phyloP scores from a whole-genome alignment of 2,113 vertebrate genomes.

The Cygnus buccinator region DNA sequence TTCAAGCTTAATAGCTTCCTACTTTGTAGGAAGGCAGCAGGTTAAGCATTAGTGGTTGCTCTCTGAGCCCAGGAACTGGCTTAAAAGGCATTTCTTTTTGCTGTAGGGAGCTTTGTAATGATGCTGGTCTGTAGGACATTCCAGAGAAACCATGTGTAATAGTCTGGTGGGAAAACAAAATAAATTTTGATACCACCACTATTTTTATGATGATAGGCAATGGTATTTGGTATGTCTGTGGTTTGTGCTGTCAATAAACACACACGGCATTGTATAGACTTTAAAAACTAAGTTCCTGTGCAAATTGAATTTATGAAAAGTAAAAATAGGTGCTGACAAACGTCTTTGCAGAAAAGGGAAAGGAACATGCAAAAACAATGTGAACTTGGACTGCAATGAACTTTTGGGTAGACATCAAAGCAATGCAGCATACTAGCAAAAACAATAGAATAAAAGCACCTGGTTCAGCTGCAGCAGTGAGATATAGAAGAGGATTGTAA shows the following conservation, averaged over 20 bases:
- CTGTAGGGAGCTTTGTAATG: not conserved
- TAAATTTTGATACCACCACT: not conserved
- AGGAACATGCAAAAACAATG: not conserved
- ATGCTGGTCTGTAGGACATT: not conserved
- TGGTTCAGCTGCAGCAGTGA: constrained; percentile 18
- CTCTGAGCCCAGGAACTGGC: not conserved
- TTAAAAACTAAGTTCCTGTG: not conserved
- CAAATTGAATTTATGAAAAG: not conserved
- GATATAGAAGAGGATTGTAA: not conserved
- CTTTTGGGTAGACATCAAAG: constrained; percentile 6
- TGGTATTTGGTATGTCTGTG: not conserved
- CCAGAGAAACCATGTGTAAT: not conserved
- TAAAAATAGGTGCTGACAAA: not conserved
- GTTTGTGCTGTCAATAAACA: not conserved
- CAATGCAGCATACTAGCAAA: not conserved
- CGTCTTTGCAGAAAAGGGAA: not conserved
- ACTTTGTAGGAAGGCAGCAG: not conserved
- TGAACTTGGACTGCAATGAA: not conserved
- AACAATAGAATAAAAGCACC: not conserved
- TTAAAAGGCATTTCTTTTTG: not conserved
- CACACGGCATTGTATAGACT: not conserved
- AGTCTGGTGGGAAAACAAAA: not conserved
- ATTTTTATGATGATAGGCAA: not conserved
- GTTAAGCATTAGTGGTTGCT: not conserved
- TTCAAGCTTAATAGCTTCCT: not conserved